Conservation (phyloP, 1,140 invertebrate species). For the Achroia grisella region DNA sequence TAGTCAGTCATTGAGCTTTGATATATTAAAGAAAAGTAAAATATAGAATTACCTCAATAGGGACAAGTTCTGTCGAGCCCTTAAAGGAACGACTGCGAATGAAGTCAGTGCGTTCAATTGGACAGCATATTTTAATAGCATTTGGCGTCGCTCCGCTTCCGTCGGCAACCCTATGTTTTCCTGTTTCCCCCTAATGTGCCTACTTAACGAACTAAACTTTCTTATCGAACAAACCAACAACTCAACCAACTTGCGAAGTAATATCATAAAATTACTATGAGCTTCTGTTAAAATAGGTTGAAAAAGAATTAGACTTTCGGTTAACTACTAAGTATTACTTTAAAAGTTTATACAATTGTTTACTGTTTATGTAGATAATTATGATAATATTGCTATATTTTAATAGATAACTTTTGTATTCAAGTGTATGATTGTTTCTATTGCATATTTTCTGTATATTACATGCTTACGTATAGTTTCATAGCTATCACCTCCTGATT, state of each 20-base stretch:
- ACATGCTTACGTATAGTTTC: no score
- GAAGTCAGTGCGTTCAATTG: conserved; percentile 47
- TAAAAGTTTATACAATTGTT: background rate
- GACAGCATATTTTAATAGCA: conserved; percentile 61
- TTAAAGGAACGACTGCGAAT: conserved; percentile 14
- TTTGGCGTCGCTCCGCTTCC: conserved; percentile 54
- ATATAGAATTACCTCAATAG: no score
- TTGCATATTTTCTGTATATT: no score
- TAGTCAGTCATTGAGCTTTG: no score
- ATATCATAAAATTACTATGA: conserved; percentile 34
- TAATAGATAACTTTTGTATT: no score
- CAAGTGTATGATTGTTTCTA: no score
- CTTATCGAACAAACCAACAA: conserved; percentile 48
- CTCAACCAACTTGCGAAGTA: conserved; percentile 33
- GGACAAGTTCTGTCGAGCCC: background rate
- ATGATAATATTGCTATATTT: no score
- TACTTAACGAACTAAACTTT: conserved; percentile 63
- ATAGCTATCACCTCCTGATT: no score
- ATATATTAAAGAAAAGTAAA: no score
- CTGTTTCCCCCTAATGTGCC: conserved; percentile 58
- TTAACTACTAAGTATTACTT: background rate
- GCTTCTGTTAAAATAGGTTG: conserved; percentile 9
- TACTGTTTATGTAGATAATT: no score
- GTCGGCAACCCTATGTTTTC: conserved; percentile 42
- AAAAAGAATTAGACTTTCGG: conserved; percentile 7